Evolutionary conservation across 2,888 invertebrate genomes (phyloP).

Genomic region (Cistogaster globosa): DNA sequence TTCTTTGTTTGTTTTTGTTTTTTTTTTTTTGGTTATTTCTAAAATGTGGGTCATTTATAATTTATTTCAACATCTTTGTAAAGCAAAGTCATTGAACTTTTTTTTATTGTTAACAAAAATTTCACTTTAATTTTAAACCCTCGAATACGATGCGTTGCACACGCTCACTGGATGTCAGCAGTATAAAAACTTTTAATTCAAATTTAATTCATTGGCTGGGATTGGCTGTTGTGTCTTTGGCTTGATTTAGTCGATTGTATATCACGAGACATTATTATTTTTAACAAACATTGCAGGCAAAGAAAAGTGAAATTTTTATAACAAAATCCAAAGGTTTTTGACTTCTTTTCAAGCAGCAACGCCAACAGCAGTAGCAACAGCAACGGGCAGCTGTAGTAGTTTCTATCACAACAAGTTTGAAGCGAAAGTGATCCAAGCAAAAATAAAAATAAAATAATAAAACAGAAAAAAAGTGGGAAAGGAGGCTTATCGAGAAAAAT

Average conservation of each 20-base stretch:
- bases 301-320: slow-evolving; percentile 71
- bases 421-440: slow-evolving; percentile 59
- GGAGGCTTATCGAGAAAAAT: slow-evolving; percentile 5
- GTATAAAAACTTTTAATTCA: slow-evolving; percentile 11
- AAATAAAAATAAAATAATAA: slow-evolving; percentile 1
- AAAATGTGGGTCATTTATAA: slow-evolving; percentile 50
- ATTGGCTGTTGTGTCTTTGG: slow-evolving; percentile 24
- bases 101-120: slow-evolving; percentile 6
- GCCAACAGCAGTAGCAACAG: not conserved
- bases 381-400: slow-evolving; percentile 14
- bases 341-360: slow-evolving; percentile 49
- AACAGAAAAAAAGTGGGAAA: not conserved
- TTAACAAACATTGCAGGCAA: slow-evolving; percentile 18
- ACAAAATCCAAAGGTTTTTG: slow-evolving; percentile 69
- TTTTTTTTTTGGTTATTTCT: not conserved
- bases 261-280: slow-evolving; percentile 34
- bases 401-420: slow-evolving; percentile 54
- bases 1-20: slow-evolving; percentile 25
- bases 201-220: not conserved
- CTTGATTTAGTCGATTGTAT: slow-evolving; percentile 27
- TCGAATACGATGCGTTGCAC: not conserved
- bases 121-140: slow-evolving; percentile 42
- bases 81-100: slow-evolving; percentile 43
- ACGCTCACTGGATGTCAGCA: not conserved
- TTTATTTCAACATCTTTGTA: slow-evolving; percentile 37